Evolutionary conservation across 64 coral and sea anemone species (phyloP).

Genomic region (Exaiptasia diaphana): DNA sequence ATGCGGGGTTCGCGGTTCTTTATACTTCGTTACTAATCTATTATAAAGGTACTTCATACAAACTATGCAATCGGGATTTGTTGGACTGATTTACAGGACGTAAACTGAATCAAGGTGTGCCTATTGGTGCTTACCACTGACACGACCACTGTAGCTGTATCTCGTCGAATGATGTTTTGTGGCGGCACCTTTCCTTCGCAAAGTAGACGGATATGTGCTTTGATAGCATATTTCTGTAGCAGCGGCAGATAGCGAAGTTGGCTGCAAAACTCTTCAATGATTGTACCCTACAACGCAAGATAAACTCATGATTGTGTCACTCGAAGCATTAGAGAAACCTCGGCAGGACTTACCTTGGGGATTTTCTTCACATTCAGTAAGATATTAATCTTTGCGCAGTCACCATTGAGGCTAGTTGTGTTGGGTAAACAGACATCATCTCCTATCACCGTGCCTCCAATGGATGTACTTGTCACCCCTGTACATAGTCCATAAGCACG

Average conservation of each 20-base stretch:
- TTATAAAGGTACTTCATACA: too few species aligned
- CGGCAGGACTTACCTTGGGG: slow-evolving; percentile 71
- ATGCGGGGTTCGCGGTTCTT: too few species aligned
- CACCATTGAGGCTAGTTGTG: slow-evolving; percentile 57
- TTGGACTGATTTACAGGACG: too few species aligned
- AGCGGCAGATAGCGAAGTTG: slow-evolving; percentile 58
- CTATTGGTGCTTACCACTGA: slow-evolving; percentile 97
- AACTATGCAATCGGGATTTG: too few species aligned
- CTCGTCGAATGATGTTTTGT: not conserved
- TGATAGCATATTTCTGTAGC: slow-evolving; percentile 56
- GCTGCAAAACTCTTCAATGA: slow-evolving; percentile 81
- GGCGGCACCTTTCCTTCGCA: slow-evolving; percentile 48
- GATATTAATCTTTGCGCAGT: slow-evolving; percentile 92
- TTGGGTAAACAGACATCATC: slow-evolving; percentile 78
- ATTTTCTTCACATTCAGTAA: slow-evolving; percentile 50
- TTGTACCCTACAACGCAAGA: slow-evolving; percentile 47
- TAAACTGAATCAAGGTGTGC: too few species aligned
- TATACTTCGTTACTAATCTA: too few species aligned
- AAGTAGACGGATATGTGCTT: slow-evolving; percentile 58
- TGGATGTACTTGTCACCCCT: slow-evolving; percentile 31
- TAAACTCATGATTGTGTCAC: too few species aligned
- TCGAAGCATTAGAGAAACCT: too few species aligned
- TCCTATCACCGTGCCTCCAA: slow-evolving; percentile 16
- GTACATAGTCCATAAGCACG: slow-evolving; percentile 59
- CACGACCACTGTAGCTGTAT: slow-evolving; percentile 50